Base-by-base conservation (phyloP, 2,113 vertebrate genomes). In the Bufo gargarizans region DNA sequence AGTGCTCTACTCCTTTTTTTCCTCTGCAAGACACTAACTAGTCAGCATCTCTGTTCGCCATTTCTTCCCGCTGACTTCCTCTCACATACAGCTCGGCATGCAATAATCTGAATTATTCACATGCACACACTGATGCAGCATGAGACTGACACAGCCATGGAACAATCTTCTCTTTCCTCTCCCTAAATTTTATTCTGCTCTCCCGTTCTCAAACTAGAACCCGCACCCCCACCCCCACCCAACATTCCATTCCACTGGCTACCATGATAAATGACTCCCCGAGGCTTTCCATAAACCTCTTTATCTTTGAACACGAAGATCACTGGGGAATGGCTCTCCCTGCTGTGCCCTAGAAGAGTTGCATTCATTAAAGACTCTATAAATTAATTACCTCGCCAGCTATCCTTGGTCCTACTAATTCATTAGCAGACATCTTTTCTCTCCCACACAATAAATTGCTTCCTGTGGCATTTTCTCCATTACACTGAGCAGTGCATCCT, bases 331-430 rank as follows among this genome's bases (percentile, higher is more conserved):
- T 58, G 71, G 59, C 76, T 86, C 59, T 79, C 76, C 85, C 85
- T 78, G 85, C 85, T 86, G 85, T 43, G 74, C 74, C 58, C 85
- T 86, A 76, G 76, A 79, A 79, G 85, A 65, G 74, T 77, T 77
- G 45, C 84, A 77, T 86, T 86, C 84, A 86, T 86, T 86, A 86
- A 79, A 1, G 74, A 69, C 76, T 79, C 59, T 86, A 86, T 86
- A 86, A 78, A 86, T 86, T 86, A 86, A 86, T 86, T 86, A 86
- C 74, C 76, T 63, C 49, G 47, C 74, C 59, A 17, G 59, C 59
- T 78, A 59, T 47, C 47, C 47, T 77, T 22, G 45, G 55, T 86
- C 59, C 59, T 59, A 22, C 59, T 78, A 78, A 86, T 78, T 67
- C 22, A 77, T 86, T 78, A 67, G 76, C 76, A 86, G 74, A 65